Conservation (phyloP, 2,888 invertebrate species). For the Cylloceria caligata region DNA sequence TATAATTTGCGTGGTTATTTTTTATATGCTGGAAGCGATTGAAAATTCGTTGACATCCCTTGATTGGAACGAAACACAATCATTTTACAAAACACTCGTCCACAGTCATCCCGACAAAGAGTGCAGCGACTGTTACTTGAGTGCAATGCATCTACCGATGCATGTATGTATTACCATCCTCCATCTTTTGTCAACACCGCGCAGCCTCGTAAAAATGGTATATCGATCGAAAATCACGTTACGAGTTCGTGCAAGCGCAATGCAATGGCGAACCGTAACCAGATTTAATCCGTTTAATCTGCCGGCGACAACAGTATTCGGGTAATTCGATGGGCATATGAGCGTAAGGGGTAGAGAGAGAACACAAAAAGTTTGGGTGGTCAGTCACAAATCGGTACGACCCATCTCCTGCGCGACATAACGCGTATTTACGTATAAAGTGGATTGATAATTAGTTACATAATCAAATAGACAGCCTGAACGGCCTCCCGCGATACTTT, state of each 20-base stretch:
- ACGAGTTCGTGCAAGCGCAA: constrained; percentile 12
- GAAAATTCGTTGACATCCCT: neutral
- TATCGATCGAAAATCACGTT: constrained; percentile 4
- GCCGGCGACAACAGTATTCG: neutral
- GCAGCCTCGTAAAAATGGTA: neutral
- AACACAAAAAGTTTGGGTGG: neutral
- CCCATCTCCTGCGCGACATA: neutral
- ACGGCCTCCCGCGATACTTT: too few species aligned
- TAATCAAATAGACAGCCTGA: too few species aligned
- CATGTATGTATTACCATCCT: neutral
- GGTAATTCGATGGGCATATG: neutral
- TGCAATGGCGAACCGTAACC: constrained; percentile 12
- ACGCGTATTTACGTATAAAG: neutral
- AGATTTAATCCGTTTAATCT: constrained; percentile 13
- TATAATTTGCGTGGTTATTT: neutral
- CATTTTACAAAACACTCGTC: neutral
- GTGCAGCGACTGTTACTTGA: neutral
- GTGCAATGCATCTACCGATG: neutral
- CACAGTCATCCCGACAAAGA: neutral
- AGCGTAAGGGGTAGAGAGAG: neutral
- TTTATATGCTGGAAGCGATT: neutral
- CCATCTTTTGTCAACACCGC: neutral
- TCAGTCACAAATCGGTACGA: neutral
- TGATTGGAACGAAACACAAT: neutral
- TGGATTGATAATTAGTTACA: neutral